Percentiles rank a stretch among this genome's conserved stretches.
phyloP scores from a whole-genome alignment of 1,140 invertebrate species.

The Drosophila carrolli region DNA sequence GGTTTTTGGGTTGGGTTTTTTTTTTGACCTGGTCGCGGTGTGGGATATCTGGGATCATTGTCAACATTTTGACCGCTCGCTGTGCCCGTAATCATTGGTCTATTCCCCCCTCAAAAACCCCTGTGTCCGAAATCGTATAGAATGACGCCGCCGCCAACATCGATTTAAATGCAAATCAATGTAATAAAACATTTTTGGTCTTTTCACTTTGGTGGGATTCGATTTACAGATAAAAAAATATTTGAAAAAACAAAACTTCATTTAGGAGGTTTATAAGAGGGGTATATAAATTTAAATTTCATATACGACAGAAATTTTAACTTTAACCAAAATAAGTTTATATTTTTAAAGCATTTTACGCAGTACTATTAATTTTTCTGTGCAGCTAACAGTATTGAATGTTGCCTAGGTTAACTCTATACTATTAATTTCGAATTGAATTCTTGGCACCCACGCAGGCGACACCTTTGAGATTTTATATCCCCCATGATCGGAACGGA shows the following conservation, averaged over 20 bases:
- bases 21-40: slow-evolving; percentile 18
- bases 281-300: too few relatives aligned
- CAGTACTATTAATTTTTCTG: not conserved
- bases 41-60: slow-evolving; percentile 57
- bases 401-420: slow-evolving; percentile 35
- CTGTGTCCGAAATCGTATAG: slow-evolving; percentile 16
- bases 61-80: slow-evolving; percentile 76
- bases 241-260: not conserved
- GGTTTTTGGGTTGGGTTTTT: slow-evolving; percentile 38
- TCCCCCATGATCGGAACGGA: slow-evolving; percentile 51
- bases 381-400: slow-evolving; percentile 20
- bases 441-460: slow-evolving; percentile 64
- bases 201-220: slow-evolving; percentile 8
- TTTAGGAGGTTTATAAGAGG: too few relatives aligned
- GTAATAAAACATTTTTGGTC: slow-evolving; percentile 77
- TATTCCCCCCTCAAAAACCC: slow-evolving; percentile 21
- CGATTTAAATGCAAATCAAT: slow-evolving; percentile 83
- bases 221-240: slow-evolving; percentile 9
- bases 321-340: too few relatives aligned
- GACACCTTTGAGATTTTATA: slow-evolving; percentile 42
- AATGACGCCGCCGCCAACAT: slow-evolving; percentile 65
- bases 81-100: slow-evolving; percentile 73
- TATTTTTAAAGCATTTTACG: not conserved
- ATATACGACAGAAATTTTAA: too few relatives aligned
- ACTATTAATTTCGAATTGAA: slow-evolving; percentile 77